phyloP scores from a whole-genome alignment of 1,140 invertebrate species.

The Calephelis nemesis region DNA sequence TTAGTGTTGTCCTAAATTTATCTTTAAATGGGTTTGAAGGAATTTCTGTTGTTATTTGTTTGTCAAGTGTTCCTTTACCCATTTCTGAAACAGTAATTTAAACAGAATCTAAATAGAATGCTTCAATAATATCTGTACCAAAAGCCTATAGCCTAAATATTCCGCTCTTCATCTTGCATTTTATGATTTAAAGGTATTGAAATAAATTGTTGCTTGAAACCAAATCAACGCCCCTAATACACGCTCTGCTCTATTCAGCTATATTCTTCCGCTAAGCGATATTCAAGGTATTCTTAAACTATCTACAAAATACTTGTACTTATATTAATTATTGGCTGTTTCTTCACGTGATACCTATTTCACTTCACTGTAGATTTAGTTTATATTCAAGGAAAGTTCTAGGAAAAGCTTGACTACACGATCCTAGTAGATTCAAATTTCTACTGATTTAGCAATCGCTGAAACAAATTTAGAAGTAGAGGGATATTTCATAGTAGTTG shows the following conservation, averaged over 20 bases:
- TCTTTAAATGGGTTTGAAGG: slow-evolving; percentile 44
- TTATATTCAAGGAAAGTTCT: background rate
- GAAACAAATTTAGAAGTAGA: too few relatives aligned
- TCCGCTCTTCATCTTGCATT: slow-evolving; percentile 55
- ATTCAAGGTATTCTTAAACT: slow-evolving; percentile 44
- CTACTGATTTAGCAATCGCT: too few relatives aligned
- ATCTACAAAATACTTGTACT: slow-evolving; percentile 33
- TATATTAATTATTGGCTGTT: slow-evolving; percentile 18
- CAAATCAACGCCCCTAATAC: slow-evolving; percentile 49
- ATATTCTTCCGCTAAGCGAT: slow-evolving; percentile 37
- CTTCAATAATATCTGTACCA: slow-evolving; percentile 53
- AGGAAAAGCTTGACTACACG: background rate
- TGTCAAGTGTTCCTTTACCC: slow-evolving; percentile 47
- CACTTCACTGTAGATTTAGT: background rate
- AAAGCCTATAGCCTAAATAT: slow-evolving; percentile 51
- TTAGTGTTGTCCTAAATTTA: slow-evolving; percentile 13
- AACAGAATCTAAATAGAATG: slow-evolving; percentile 59
- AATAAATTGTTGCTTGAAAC: slow-evolving; percentile 56
- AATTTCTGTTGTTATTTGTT: slow-evolving; percentile 31
- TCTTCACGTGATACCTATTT: background rate
- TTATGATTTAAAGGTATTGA: slow-evolving; percentile 52
- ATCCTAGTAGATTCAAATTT: background rate
- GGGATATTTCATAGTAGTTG: too few relatives aligned
- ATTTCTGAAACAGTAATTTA: slow-evolving; percentile 48
- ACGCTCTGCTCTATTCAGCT: slow-evolving; percentile 45